Evolutionary conservation across 1,140 invertebrate genomes (phyloP), one percentile per base, ranked within the genome.

Genomic region (Hydropsyche tenuis): DNA sequence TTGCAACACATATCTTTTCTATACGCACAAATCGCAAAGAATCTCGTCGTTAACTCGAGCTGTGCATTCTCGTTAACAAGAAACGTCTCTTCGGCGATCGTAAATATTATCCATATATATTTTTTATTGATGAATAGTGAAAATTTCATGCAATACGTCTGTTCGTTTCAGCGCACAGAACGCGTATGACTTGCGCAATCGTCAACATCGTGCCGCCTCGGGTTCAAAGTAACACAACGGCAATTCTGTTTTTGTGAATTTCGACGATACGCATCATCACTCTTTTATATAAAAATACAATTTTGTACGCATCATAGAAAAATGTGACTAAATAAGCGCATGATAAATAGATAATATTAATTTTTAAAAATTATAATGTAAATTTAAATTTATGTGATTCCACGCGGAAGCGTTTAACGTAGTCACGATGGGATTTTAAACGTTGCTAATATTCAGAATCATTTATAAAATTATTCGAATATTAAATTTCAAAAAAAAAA

Each of bases 21-120:
- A n/a, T n/a, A n/a, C 46, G 46, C 14, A 51, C 14, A 20, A 51
- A 51, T 51, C 22, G 27, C 23, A 30, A 64, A 42, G 62, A 64
- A 64, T 64, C 63, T 66, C 16, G 63, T 66, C 5, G 9, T 42
- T 7, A 22, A 11, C 23, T 25, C 53, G 4, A 20, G 53, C 20
- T 16, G 18, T 16, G 12, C 23, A 22, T 9, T 66, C 63, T 66
- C 63, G 65, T 46, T 68, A 68, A 68, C 45, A n/a, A 68, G 43
- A 68, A 46, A 42, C 45, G 46, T 51, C 45, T 48, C 5, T 12
- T 27, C 20, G 64, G 14, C 43, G 37, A n/a, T 14, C 64, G 43
- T 45, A 5, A 45, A 66, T 66, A 45, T 45, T 16, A 45, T 20
- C 1, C 22, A 66, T 66, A 27, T 18, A 20, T 53, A 16, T 53